These are phyloP conservation scores for Strigops habroptila DNA, from an alignment of 2,113 vertebrate genomes.

Conservation along the genomic window DNA sequence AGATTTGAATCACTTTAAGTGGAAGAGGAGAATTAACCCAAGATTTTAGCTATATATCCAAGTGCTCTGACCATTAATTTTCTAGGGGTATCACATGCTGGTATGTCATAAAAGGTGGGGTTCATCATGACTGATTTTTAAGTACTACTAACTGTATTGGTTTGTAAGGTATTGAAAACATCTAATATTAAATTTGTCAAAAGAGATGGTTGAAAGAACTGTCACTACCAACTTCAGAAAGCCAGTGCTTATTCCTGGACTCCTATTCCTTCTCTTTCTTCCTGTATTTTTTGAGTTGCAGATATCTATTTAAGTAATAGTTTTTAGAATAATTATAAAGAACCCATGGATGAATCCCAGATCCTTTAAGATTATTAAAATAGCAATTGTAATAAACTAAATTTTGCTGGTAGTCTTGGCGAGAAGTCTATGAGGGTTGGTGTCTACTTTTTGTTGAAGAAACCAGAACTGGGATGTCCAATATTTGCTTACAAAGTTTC, in stretches of 20 bases:
- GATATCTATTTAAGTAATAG: not conserved
- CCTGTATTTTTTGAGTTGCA: not conserved
- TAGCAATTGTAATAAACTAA: not conserved
- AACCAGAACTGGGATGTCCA: not conserved
- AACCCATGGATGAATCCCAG: not conserved
- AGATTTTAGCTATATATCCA: not conserved
- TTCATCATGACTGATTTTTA: not conserved
- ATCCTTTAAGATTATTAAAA: not conserved
- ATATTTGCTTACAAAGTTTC: not conserved
- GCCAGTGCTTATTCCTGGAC: not conserved
- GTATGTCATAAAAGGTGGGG: not conserved
- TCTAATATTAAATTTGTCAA: fast-evolving
- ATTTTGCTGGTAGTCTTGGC: not conserved
- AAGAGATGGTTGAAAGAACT: not conserved
- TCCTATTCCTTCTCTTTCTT: not conserved
- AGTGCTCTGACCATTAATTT: not conserved
- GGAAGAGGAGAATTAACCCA: not conserved
- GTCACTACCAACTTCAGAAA: not conserved
- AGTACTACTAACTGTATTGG: not conserved
- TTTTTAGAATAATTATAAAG: not conserved
- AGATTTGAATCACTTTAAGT: not conserved
- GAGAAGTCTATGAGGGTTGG: not conserved
- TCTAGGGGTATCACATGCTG: not conserved
- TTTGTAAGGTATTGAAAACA: not conserved
- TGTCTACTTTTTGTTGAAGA: not conserved